Evolutionary conservation across 2,888 invertebrate species (phyloP).

Genomic region (Julus scanicus): DNA sequence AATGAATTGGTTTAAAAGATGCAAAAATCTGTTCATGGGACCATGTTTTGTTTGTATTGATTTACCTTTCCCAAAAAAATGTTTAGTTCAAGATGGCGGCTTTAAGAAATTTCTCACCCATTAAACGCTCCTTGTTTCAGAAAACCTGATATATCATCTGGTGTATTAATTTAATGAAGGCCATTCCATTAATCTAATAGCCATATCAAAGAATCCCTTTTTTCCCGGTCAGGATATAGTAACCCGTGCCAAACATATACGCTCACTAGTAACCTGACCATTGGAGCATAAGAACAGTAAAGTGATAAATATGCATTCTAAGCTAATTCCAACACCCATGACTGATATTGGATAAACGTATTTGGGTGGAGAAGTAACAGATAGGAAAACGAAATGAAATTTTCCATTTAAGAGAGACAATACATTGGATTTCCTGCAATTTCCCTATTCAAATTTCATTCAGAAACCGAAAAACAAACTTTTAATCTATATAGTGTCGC

Average conservation of each 20-base stretch:
- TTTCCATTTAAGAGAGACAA: not conserved
- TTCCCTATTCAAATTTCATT: not conserved
- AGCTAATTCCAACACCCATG: conserved; percentile 11
- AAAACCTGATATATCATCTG: not conserved
- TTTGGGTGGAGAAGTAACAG: not conserved
- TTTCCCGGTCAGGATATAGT: not conserved
- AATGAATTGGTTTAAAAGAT: too few species aligned
- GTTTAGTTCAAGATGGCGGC: too few species aligned
- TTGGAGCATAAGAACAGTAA: not conserved
- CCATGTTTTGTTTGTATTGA: too few species aligned
- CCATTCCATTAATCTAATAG: not conserved
- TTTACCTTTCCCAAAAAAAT: too few species aligned
- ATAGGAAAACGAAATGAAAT: not conserved
- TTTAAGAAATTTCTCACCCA: too few species aligned
- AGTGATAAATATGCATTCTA: conserved; percentile 4
- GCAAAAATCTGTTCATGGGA: too few species aligned
- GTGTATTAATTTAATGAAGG: too few species aligned
- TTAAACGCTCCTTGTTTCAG: not conserved
- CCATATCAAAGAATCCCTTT: not conserved
- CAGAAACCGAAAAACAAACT: not conserved
- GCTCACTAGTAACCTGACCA: not conserved
- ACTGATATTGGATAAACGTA: not conserved
- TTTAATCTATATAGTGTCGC: not conserved
- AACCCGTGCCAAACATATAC: not conserved
- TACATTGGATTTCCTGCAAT: not conserved